Evolutionary conservation across 1,140 invertebrate genomes (phyloP).

Genomic region (Campoletis sonorensis): DNA sequence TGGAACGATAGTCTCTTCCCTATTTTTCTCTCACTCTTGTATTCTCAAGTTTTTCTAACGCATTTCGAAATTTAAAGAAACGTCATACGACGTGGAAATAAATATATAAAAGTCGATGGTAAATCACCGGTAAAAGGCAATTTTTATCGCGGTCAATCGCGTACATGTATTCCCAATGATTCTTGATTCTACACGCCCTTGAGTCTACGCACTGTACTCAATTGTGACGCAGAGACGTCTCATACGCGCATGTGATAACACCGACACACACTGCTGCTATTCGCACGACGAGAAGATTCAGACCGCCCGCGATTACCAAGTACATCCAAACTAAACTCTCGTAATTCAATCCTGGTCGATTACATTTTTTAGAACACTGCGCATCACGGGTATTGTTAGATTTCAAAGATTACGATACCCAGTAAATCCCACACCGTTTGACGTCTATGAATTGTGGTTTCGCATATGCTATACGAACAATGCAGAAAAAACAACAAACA

Average conservation of each 20-base stretch:
- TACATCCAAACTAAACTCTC: background rate
- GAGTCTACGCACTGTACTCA: constrained; percentile 3
- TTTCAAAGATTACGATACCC: background rate
- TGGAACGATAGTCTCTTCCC: background rate
- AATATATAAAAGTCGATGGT: background rate
- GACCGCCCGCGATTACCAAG: background rate
- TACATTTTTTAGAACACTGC: background rate
- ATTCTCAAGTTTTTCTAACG: too few species aligned
- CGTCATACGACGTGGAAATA: too few species aligned
- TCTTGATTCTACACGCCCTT: constrained; percentile 33
- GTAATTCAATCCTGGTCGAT: background rate
- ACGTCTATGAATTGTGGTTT: background rate
- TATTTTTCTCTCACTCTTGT: background rate
- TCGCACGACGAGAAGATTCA: background rate
- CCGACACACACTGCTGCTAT: background rate
- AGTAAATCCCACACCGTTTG: background rate
- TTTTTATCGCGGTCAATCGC: background rate
- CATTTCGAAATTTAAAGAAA: too few species aligned
- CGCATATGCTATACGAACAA: background rate
- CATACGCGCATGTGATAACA: constrained; percentile 20
- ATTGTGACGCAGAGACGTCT: constrained; percentile 26
- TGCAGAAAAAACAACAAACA: too few species aligned
- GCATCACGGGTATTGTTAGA: background rate
- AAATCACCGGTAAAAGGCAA: background rate
- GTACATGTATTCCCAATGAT: background rate